Base-by-base conservation (phyloP, 2,797 vertebrate species). In the Sebastes itinus region DNA sequence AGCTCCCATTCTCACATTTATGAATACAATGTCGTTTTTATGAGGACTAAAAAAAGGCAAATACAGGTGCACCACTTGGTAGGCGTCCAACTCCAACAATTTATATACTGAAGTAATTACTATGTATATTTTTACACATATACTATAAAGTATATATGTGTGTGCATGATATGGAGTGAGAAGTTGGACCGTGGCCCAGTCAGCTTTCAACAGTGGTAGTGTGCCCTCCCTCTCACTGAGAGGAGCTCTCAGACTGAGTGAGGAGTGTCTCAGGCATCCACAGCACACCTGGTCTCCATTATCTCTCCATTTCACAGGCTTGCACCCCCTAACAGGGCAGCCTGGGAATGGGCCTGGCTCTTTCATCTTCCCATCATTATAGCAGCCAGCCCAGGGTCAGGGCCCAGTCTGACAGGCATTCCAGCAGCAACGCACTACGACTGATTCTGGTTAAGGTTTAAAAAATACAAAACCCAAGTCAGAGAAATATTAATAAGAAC, bases 351-450 rank as follows among this genome's bases (percentile, higher is more conserved):
- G 94, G 94, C 93, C 91, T 87, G 89, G 89, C 89, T 90, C 95
- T 97, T 97, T 97, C 95, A 96, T 97, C 95, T 96, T 95, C 91
- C 93, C 95, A 95, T 96, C 94, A 95, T 96, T 95, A 95, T 93
- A 95, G 92, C 92, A 94, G 92, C 91, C 92, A 87, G 91, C 94
- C 90, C 92, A 95, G 95, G 96, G 96, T 97, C 96, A 96, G 94
- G 94, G 94, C 92, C 93, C 92, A 90, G 93, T 91, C 95, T 92
- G 95, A 94, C 95, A 95, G 94, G 91, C 95, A 94, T 95, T 95
- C 92, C 91, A 93, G 91, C 94, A 92, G 94, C 96, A 95, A 94
- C 87, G 80, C 90, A 91, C 92, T 88, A 87, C 94, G 94, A 96
- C 94, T 96, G 95, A 96, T 91, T 96, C 94, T 92, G 85, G 94